These are phyloP conservation scores for Scomber scombrus DNA, from an alignment of 2,113 vertebrate species.

Conservation along the genomic window DNA sequence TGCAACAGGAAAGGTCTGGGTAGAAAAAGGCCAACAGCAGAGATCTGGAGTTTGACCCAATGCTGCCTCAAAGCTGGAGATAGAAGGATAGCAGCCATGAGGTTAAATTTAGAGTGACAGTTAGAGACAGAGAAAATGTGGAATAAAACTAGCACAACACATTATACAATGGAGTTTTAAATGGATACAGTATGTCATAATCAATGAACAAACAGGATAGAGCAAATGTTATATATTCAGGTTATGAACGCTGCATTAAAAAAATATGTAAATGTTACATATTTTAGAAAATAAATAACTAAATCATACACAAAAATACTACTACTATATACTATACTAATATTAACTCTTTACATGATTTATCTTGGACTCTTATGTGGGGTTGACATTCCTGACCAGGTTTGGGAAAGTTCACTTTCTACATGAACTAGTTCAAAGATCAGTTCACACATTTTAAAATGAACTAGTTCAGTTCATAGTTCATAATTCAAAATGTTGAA, in stretches of 20 bases:
- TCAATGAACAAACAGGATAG: not conserved
- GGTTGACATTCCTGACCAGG: not conserved
- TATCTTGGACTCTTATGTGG: not conserved
- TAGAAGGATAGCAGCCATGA: slow-evolving; percentile 36
- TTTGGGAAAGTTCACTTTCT: too few relatives aligned
- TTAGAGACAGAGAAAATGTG: slow-evolving; percentile 8
- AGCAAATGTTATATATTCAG: slow-evolving; percentile 5
- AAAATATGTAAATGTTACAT: not conserved
- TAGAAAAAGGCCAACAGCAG: slow-evolving; percentile 37
- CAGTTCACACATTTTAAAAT: too few relatives aligned
- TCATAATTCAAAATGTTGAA: too few relatives aligned
- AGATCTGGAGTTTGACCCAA: slow-evolving; percentile 46
- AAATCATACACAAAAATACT: not conserved
- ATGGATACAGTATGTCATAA: slow-evolving; percentile 14
- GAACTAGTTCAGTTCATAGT: too few relatives aligned
- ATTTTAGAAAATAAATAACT: not conserved
- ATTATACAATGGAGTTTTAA: not conserved
- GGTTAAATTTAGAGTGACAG: slow-evolving; percentile 25
- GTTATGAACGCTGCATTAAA: too few relatives aligned
- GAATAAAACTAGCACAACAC: not conserved
- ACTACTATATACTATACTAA: too few relatives aligned
- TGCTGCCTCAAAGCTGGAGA: slow-evolving; percentile 20
- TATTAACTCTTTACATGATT: not conserved
- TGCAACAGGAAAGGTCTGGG: slow-evolving; percentile 26
- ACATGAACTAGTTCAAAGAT: too few relatives aligned